Percentiles rank a stretch among this genome's conserved stretches.
Evolutionary conservation across 2,113 vertebrate species (phyloP).

Genomic region (Vulpes ferrilata): DNA sequence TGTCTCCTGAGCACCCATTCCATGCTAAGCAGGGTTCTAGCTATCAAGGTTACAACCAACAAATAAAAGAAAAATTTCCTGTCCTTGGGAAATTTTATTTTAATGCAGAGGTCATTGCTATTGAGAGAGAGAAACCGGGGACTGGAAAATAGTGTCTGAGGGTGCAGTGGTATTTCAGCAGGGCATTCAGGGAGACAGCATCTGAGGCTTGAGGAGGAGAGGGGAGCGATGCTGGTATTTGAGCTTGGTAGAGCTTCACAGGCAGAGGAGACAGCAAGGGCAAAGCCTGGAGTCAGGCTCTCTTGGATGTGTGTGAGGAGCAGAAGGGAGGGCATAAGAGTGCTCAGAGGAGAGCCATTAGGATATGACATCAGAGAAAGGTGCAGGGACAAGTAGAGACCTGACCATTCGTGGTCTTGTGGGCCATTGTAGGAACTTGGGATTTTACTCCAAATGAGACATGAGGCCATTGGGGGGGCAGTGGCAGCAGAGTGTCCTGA

Average conservation of each 20-base stretch:
- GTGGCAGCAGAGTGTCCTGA: neutral
- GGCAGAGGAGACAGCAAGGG: neutral
- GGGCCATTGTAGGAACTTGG: neutral
- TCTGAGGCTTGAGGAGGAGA: neutral
- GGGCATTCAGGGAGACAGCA: neutral
- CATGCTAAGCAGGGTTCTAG: neutral
- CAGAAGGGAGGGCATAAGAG: neutral
- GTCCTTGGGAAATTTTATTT: neutral
- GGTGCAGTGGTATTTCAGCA: neutral
- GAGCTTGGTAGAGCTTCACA: neutral
- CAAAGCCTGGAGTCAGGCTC: neutral
- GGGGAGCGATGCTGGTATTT: accelerated
- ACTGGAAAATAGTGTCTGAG: neutral
- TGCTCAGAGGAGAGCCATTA: neutral
- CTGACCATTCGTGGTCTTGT: neutral
- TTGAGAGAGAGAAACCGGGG: neutral
- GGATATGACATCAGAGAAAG: neutral
- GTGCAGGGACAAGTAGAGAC: accelerated
- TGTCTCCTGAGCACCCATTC: neutral
- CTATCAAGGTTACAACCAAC: too few species aligned
- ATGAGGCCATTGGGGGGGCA: neutral
- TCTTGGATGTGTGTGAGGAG: neutral
- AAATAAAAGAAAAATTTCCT: neutral
- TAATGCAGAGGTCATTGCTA: neutral
- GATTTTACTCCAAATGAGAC: neutral